Percentiles rank a stretch among this genome's conserved stretches.
Evolutionary conservation across 2,113 vertebrate genomes (phyloP).

Genomic region (Trinectes maculatus): DNA sequence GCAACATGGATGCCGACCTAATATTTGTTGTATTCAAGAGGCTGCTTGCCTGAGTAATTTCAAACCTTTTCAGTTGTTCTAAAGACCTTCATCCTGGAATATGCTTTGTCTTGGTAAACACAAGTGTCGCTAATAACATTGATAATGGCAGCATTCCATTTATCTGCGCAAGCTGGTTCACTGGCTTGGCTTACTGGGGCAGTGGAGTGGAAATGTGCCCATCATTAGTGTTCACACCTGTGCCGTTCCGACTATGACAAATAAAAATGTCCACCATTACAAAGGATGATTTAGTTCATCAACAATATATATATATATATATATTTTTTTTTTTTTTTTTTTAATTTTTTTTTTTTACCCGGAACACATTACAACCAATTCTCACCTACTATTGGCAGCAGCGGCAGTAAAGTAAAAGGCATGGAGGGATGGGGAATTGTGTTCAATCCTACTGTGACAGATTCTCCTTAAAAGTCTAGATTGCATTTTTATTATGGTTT

Average conservation of each 20-base stretch:
- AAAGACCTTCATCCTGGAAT: conserved; percentile 5
- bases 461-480: conserved; percentile 55
- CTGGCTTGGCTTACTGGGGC: not conserved
- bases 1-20: too few species aligned
- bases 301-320: too few species aligned
- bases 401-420: conserved; percentile 43
- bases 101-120: conserved; percentile 11
- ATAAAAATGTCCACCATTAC: not conserved
- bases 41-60: not conserved
- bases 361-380: conserved; percentile 22
- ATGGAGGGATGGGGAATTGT: conserved; percentile 38
- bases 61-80: not conserved
- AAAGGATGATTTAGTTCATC: conserved; percentile 6
- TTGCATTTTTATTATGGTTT: conserved; percentile 61
- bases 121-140: conserved; percentile 24
- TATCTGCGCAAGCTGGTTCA: conserved; percentile 4
- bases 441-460: conserved; percentile 44
- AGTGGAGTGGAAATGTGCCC: conserved; percentile 8
- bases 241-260: not conserved
- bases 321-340: too few species aligned
- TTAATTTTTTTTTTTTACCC: not conserved
- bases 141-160: conserved; percentile 27
- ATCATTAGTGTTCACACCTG: conserved; percentile 20
- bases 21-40: not conserved
- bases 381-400: conserved; percentile 24